These are phyloP conservation scores for Ganaspis sp. DNA, from an alignment of 1,140 invertebrate species.

Conservation along the genomic window DNA sequence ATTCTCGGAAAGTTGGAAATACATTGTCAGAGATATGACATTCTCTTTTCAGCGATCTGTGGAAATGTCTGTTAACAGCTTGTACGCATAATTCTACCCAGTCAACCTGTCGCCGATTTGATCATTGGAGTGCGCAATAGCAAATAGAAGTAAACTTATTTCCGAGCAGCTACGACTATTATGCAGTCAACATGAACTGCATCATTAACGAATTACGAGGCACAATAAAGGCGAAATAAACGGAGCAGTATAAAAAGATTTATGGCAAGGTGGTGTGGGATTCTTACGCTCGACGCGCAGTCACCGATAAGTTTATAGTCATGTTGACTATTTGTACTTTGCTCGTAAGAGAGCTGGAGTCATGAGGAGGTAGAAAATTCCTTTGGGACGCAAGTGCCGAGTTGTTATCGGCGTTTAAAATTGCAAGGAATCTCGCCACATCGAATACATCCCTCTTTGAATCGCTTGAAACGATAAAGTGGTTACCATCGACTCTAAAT, in stretches of 20 bases:
- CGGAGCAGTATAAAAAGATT: slow-evolving; percentile 63
- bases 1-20: not conserved
- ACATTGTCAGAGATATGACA: not conserved
- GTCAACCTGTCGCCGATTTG: slow-evolving; percentile 2
- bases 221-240: slow-evolving; percentile 69
- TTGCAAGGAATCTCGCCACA: slow-evolving; percentile 17
- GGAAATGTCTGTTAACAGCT: not conserved
- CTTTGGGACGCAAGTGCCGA: slow-evolving; percentile 18
- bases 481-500: slow-evolving; percentile 14
- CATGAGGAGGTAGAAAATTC: slow-evolving; percentile 60
- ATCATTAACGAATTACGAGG: slow-evolving; percentile 70
- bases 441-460: not conserved
- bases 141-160: slow-evolving; percentile 41
- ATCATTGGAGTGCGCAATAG: slow-evolving; percentile 39
- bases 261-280: slow-evolving; percentile 57
- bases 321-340: slow-evolving; percentile 46
- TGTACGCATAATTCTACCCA: not conserved
- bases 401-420: slow-evolving; percentile 34
- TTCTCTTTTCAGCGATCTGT: not conserved
- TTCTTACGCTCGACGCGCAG: slow-evolving; percentile 47
- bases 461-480: not conserved
- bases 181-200: slow-evolving; percentile 63
- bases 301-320: slow-evolving; percentile 64
- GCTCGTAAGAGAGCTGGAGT: slow-evolving; percentile 50
- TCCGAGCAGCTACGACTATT: slow-evolving; percentile 49